Evolutionary conservation across 2,888 invertebrate species (phyloP).

Genomic region (Panopea generosa): DNA sequence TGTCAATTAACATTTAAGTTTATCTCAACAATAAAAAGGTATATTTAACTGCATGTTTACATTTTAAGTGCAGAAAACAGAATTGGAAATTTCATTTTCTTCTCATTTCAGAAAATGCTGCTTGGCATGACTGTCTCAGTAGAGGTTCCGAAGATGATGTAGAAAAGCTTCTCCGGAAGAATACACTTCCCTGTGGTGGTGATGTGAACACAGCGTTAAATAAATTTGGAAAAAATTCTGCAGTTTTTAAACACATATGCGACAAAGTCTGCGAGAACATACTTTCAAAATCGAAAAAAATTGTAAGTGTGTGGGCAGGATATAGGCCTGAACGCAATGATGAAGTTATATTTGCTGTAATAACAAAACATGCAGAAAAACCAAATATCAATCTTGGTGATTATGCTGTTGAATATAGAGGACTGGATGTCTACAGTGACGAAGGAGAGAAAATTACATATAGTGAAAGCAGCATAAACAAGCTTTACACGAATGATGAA

Average conservation of each 20-base stretch:
- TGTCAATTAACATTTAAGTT: too few species aligned
- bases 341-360: neutral
- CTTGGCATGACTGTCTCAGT: too few species aligned
- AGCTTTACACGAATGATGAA: too few species aligned
- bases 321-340: neutral
- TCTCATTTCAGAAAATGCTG: too few species aligned
- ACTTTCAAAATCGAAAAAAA: neutral
- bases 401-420: neutral
- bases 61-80: too few species aligned
- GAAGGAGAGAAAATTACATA: neutral
- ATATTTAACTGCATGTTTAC: too few species aligned
- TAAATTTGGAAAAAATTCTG: neutral
- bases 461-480: neutral
- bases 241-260: neutral
- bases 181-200: too few species aligned
- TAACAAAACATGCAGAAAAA: neutral
- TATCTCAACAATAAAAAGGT: too few species aligned
- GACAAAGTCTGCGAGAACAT: neutral
- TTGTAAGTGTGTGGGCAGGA: conserved; percentile 3
- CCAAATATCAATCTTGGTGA: neutral
- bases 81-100: too few species aligned
- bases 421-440: neutral
- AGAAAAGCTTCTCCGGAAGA: too few species aligned
- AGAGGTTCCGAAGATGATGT: too few species aligned
- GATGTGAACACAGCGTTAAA: too few species aligned